Evolutionary conservation across 2,888 invertebrate genomes (phyloP), one percentile per base, ranked within the genome.

Genomic region (Anoncus sp.): DNA sequence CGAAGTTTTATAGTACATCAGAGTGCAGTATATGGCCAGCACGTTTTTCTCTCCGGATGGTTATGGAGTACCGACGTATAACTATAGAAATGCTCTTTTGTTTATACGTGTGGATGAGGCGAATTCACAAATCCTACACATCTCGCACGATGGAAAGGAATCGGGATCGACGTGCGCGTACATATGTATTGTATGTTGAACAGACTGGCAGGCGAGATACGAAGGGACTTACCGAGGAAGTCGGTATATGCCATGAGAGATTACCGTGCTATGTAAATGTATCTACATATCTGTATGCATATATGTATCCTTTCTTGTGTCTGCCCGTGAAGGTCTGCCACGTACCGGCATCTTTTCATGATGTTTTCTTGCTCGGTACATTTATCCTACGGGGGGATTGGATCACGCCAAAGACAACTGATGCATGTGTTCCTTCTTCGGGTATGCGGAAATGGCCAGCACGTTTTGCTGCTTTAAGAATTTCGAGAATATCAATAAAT

Each of bases 371-470:
- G 31, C 67, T 63, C 49, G 49, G 55, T 43, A 53, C 57, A 57
- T 77, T 72, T 62, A 65, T 73, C 51, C 81, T 76, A 78, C 69
- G 67, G 80, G 81, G 7, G 78, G 81, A 84, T 82, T 80, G 72
- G 67, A 69, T 72, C 62, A 72, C 14, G 24, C 35, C 35, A 31
- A 27, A 62, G 62, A 63, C 55, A 72, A 55, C 55, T 4, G 75
- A 66, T 53, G 38, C 76, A 71, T 62, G 24, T 18, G 38, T 57
- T 53, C 60, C 43, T 45, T 38, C 31, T 59, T 55, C 53, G 38
- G 20, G 24, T 55, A 49, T 55, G 14, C 38, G 45, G 31, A 63
- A 51, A 51, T 20, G 38, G 20, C 20, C n/a, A 45, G 18, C 16
- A 14, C 12, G 43, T 57, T 45, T 45, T 35, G 24, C 38, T 51